phyloP scores from a whole-genome alignment of 2,888 invertebrate genomes.

The Caenorhabditis drosophilae region DNA sequence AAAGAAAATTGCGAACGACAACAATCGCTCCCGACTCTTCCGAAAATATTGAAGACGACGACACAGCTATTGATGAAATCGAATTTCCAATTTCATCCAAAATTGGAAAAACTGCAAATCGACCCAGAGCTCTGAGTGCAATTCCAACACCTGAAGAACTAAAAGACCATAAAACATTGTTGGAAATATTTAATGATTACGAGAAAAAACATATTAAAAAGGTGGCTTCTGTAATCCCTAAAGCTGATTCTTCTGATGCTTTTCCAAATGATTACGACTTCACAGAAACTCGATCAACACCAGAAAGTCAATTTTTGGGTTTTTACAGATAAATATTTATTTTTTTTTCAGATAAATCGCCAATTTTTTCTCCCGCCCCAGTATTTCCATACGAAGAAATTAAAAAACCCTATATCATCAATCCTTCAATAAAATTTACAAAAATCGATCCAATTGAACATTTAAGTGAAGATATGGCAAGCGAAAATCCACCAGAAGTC shows the following conservation, averaged over 20 bases:
- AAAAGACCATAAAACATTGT: constrained; percentile 31
- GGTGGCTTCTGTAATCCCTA: too few species aligned
- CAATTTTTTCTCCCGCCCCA: neutral
- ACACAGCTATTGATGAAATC: constrained; percentile 27
- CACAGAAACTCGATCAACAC: too few species aligned
- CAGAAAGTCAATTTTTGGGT: too few species aligned
- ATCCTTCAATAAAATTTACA: constrained; percentile 8
- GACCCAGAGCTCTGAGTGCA: constrained; percentile 32
- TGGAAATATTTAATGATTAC: constrained; percentile 25
- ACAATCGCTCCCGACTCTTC: constrained; percentile 19
- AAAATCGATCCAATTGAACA: constrained; percentile 22
- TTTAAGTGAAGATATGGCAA: constrained; percentile 27
- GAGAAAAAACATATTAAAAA: too few species aligned
- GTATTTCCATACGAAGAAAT: neutral
- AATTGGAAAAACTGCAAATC: constrained; percentile 17
- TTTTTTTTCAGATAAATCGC: neutral
- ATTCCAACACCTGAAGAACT: constrained; percentile 33
- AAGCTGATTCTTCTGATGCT: too few species aligned
- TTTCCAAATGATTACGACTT: too few species aligned
- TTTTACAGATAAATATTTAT: too few species aligned
- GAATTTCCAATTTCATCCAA: constrained; percentile 52
- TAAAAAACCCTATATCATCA: constrained; percentile 19
- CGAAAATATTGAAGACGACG: constrained; percentile 19
- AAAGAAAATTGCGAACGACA: constrained; percentile 9
- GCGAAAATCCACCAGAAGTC: constrained; percentile 27